A percentile compares a stretch with the other conserved stretches of the same genome.
Evolutionary conservation across 2,797 vertebrate genomes (phyloP).

Genomic region (Enteromius trimaculatus): DNA sequence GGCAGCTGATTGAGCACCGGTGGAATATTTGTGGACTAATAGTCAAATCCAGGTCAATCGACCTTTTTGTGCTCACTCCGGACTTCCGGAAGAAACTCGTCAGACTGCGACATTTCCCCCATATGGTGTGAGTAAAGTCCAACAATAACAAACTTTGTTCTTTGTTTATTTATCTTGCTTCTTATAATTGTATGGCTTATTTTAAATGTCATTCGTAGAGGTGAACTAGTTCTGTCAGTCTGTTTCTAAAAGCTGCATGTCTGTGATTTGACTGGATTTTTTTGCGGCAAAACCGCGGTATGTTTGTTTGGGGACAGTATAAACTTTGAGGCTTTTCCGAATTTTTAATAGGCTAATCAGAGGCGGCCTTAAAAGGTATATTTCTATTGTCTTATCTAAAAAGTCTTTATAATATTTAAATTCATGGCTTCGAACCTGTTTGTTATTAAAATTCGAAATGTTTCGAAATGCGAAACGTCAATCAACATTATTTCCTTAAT

Average conservation of each 20-base stretch:
- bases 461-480: neutral
- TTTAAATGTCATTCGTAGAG: neutral
- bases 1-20: neutral
- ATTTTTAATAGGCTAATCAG: neutral
- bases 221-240: neutral
- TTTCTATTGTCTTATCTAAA: neutral
- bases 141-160: neutral
- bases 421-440: neutral
- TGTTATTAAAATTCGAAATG: neutral
- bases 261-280: neutral
- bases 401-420: neutral
- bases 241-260: neutral
- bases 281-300: neutral
- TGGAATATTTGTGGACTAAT: neutral
- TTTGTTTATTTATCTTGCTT: neutral
- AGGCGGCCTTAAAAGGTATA: neutral
- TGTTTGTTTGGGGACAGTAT: slow-evolving; percentile 15
- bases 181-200: too few species aligned
- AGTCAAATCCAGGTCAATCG: neutral
- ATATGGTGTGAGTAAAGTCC: slow-evolving; percentile 55
- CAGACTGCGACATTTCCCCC: slow-evolving; percentile 47
- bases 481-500: neutral
- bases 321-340: neutral
- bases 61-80: slow-evolving; percentile 7
- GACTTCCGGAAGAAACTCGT: slow-evolving; percentile 55